Conservation (phyloP, 2,113 vertebrate genomes). For the Leptobrachium ailaonicum region DNA sequence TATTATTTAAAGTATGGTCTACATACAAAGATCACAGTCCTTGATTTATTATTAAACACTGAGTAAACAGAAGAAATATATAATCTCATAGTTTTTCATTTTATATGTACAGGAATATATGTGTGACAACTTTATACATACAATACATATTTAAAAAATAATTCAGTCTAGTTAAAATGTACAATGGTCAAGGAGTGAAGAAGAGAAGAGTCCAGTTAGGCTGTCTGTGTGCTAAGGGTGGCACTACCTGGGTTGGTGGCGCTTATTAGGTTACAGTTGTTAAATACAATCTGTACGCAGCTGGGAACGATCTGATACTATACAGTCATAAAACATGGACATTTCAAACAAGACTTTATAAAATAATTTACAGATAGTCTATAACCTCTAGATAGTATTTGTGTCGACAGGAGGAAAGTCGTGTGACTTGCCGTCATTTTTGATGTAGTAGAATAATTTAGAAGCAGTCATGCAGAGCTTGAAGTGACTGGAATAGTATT, state of each 20-base stretch:
- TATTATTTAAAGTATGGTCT: background rate
- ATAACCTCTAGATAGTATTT: conserved; percentile 64
- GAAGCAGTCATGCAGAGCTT: conserved; percentile 84
- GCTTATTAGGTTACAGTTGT: background rate
- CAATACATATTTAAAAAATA: conserved; percentile 87
- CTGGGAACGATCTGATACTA: conserved; percentile 73
- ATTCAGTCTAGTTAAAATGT: conserved; percentile 85
- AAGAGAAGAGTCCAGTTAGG: conserved; percentile 67
- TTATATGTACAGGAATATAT: conserved; percentile 80
- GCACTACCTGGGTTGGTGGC: background rate
- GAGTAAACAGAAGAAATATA: conserved; percentile 57
- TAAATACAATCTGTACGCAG: conserved; percentile 73
- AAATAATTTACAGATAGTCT: conserved; percentile 96
- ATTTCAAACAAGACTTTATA: conserved; percentile 82
- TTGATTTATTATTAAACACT: conserved; percentile 31
- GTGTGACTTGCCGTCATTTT: conserved; percentile 63
- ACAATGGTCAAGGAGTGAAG: conserved; percentile 78
- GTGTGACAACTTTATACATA: conserved; percentile 93
- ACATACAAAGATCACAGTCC: conserved; percentile 18
- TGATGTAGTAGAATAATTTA: conserved; percentile 76
- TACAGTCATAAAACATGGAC: conserved; percentile 82
- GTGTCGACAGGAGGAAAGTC: conserved; percentile 60
- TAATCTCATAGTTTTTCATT: conserved; percentile 76
- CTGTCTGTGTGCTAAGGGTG: conserved; percentile 58
- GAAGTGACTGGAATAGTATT: conserved; percentile 55